A percentile compares a stretch with the other conserved stretches of the same genome.
phyloP scores from a whole-genome alignment of 2,113 vertebrate species.

The Amblyornis subalaris region DNA sequence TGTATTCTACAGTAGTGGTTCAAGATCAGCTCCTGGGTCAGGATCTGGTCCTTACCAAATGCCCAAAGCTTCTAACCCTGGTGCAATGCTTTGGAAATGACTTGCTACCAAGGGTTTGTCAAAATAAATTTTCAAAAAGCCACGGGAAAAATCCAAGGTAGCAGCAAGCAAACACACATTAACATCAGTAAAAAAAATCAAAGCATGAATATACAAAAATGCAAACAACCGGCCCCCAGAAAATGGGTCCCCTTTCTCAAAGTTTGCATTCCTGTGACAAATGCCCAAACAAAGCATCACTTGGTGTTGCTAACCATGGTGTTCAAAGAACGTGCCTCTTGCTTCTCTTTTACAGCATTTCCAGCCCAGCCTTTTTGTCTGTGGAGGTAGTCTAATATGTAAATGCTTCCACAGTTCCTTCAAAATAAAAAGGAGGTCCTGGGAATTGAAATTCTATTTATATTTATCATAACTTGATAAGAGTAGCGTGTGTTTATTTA shows the following conservation, averaged over 20 bases:
- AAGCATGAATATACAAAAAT: background rate
- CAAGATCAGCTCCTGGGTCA: background rate
- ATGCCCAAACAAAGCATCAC: background rate
- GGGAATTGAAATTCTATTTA: conserved; percentile 59
- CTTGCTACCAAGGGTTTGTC: background rate
- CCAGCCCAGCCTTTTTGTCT: conserved; percentile 31
- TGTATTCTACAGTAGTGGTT: background rate
- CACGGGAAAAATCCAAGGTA: background rate
- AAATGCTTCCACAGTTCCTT: conserved; percentile 11
- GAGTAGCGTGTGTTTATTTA: conserved; percentile 62
- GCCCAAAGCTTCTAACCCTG: background rate
- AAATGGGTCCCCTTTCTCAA: background rate
- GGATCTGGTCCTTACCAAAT: background rate
- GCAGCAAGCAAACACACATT: background rate
- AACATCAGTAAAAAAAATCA: background rate
- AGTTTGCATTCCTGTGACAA: conserved; percentile 4
- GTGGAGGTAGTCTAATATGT: conserved; percentile 3
- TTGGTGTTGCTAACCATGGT: background rate
- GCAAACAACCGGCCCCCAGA: background rate
- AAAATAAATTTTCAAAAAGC: background rate
- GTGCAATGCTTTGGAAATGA: background rate
- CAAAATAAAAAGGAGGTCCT: conserved; percentile 33
- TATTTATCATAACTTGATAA: conserved; percentile 68
- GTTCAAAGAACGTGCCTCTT: background rate
- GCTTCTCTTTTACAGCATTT: conserved; percentile 22